Evolutionary conservation across 2,888 invertebrate genomes (phyloP).

Genomic region (Hemaris fuciformis): DNA sequence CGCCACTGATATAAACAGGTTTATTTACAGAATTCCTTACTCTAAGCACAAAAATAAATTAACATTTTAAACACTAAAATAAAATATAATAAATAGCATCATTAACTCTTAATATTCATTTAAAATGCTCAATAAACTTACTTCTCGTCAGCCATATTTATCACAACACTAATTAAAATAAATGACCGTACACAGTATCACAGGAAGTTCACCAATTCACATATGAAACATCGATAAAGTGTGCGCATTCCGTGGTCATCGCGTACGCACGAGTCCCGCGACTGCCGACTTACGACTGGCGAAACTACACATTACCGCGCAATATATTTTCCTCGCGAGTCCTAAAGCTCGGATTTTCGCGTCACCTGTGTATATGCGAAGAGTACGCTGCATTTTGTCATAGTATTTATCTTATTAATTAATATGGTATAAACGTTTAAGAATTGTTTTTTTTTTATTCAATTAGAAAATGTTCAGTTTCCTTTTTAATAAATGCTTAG

Average conservation of each 20-base stretch:
- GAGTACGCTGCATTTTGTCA: too few species aligned
- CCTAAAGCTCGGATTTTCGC: not conserved
- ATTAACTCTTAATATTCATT: not conserved
- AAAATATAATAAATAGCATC: not conserved
- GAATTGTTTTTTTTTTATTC: too few species aligned
- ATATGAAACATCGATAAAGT: not conserved
- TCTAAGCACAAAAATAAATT: too few species aligned
- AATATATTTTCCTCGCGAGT: conserved; percentile 13
- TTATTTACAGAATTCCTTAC: too few species aligned
- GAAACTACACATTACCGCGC: not conserved
- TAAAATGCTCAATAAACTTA: not conserved
- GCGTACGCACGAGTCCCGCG: not conserved
- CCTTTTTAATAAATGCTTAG: too few species aligned
- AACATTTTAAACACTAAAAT: too few species aligned
- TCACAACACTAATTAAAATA: not conserved
- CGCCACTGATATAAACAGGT: too few species aligned
- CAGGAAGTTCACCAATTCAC: conserved; percentile 4
- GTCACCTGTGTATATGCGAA: too few species aligned
- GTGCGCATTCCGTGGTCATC: not conserved
- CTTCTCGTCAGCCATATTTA: conserved; percentile 15
- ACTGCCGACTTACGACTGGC: not conserved
- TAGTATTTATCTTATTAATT: too few species aligned
- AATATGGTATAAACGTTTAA: too few species aligned
- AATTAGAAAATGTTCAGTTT: too few species aligned
- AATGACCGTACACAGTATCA: not conserved